Evolutionary conservation across 2,113 vertebrate genomes (phyloP).

Genomic region (Pelmatolapia mariae): DNA sequence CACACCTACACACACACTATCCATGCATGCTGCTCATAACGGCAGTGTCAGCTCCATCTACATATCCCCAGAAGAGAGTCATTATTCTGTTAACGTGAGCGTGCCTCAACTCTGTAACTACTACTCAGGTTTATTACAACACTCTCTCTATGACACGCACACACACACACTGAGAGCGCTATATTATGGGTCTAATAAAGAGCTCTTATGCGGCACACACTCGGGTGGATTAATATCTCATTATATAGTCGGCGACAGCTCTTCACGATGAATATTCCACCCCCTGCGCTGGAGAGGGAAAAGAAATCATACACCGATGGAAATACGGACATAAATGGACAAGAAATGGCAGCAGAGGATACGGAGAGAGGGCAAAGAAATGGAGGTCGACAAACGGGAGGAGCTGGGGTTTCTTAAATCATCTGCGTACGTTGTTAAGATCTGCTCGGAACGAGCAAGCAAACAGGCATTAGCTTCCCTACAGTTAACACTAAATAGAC

Average conservation of each 20-base stretch:
- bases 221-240: constrained; percentile 54
- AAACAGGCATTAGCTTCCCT: neutral
- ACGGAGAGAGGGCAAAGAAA: neutral
- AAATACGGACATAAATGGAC: neutral
- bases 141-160: neutral
- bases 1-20: neutral
- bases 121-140: constrained; percentile 21
- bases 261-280: constrained; percentile 26
- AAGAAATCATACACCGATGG: neutral
- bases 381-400: neutral
- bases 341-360: neutral
- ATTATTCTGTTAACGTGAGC: constrained; percentile 35
- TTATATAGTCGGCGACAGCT: constrained; percentile 37
- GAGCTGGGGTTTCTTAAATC: neutral
- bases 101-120: constrained; percentile 30
- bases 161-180: neutral
- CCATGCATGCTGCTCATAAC: neutral
- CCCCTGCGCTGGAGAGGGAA: neutral
- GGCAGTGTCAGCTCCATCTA: constrained; percentile 23
- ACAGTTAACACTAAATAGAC: constrained; percentile 16
- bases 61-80: constrained; percentile 26
- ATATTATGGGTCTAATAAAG: constrained; percentile 53
- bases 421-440: neutral
- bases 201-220: constrained; percentile 48
- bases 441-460: neutral